These are phyloP conservation scores for Peromyscus polionotus DNA, from an alignment of 2,113 vertebrate species.

Conservation along the genomic window DNA sequence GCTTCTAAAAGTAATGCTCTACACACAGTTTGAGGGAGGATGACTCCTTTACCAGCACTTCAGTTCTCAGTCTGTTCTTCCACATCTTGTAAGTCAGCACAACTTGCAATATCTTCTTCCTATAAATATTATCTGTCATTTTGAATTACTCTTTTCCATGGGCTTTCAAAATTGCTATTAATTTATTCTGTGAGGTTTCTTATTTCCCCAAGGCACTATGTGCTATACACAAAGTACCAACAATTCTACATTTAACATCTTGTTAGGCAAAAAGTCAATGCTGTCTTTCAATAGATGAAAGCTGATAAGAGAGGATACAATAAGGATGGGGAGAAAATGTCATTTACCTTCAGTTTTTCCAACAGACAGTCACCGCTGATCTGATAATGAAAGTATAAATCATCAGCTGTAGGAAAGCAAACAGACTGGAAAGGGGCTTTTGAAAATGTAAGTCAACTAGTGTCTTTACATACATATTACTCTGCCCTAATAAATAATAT, in stretches of 20 bases:
- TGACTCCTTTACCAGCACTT: not conserved
- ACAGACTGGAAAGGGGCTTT: conserved; percentile 22
- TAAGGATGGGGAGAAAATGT: conserved; percentile 40
- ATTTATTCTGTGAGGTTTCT: not conserved
- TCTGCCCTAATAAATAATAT: not conserved
- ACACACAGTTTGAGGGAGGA: not conserved
- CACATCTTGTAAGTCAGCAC: not conserved
- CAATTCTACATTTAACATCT: not conserved
- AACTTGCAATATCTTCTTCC: not conserved
- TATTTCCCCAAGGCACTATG: not conserved
- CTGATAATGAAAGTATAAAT: conserved; percentile 59
- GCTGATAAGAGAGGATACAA: not conserved
- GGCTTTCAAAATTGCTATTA: not conserved
- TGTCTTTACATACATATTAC: not conserved
- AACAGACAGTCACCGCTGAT: conserved; percentile 4
- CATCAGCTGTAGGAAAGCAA: not conserved
- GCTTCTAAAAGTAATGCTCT: not conserved
- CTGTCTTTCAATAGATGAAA: conserved; percentile 26
- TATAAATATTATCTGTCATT: not conserved
- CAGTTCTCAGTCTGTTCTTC: conserved; percentile 15
- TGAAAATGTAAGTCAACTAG: not conserved
- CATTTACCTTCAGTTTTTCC: conserved; percentile 44
- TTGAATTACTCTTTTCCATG: not conserved
- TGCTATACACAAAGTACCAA: not conserved
- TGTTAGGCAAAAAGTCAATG: conserved; percentile 43